Conservation (phyloP, 2,888 invertebrate species). For the Odiellus spinosus region DNA sequence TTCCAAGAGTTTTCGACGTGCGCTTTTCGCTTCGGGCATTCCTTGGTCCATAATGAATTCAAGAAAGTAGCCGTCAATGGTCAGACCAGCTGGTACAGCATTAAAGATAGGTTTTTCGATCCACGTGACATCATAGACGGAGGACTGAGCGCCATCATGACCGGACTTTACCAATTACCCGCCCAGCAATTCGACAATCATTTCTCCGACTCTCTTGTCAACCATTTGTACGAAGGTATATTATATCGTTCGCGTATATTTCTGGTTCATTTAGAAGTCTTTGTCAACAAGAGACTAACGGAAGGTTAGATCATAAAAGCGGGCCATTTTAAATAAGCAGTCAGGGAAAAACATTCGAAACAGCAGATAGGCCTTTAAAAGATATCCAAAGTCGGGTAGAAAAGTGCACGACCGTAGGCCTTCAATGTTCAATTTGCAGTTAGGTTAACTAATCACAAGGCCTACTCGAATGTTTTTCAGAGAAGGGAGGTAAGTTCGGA, state of each 20-base stretch:
- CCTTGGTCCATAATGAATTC: slow-evolving; percentile 50
- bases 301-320: too few species aligned
- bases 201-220: slow-evolving; percentile 32
- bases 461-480: not conserved
- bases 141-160: slow-evolving; percentile 32
- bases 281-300: too few species aligned
- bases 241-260: too few species aligned
- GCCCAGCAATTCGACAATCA: slow-evolving; percentile 34
- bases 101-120: slow-evolving; percentile 18
- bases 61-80: slow-evolving; percentile 55
- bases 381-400: too few species aligned
- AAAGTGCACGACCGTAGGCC: too few species aligned
- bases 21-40: slow-evolving; percentile 44
- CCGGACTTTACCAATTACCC: slow-evolving; percentile 34
- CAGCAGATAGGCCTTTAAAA: too few species aligned
- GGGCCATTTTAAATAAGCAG: too few species aligned
- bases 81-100: slow-evolving; percentile 37
- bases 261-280: too few species aligned
- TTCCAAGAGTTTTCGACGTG: slow-evolving; percentile 72
- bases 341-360: too few species aligned
- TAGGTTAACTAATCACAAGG: too few species aligned
- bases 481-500: slow-evolving; percentile 31
- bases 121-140: slow-evolving; percentile 21
- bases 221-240: slow-evolving; percentile 49
- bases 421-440: too few species aligned